Conservation (phyloP, 1,140 invertebrate genomes). For the Fopius arisanus region DNA sequence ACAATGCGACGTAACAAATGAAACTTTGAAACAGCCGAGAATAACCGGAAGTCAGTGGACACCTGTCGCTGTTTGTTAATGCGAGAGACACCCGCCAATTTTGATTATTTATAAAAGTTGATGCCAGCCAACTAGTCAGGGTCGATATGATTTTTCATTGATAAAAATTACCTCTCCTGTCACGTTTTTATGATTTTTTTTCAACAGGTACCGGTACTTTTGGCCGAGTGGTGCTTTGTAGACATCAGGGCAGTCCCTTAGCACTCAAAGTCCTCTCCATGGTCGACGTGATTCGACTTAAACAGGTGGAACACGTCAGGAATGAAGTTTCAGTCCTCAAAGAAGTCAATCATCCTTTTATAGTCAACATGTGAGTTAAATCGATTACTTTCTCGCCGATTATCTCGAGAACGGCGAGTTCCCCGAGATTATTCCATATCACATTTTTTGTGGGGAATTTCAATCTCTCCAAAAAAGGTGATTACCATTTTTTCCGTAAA, state of each 20-base stretch:
- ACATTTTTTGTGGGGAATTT: not conserved
- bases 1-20: slow-evolving; percentile 32
- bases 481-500: too few species aligned
- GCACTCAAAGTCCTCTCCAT: slow-evolving; percentile 94
- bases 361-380: slow-evolving; percentile 89
- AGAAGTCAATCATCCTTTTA: slow-evolving; percentile 91
- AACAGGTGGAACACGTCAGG: slow-evolving; percentile 94
- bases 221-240: slow-evolving; percentile 86
- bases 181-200: slow-evolving; percentile 4
- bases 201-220: slow-evolving; percentile 90
- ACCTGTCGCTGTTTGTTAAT: slow-evolving; percentile 16
- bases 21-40: slow-evolving; percentile 26
- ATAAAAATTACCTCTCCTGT: not conserved
- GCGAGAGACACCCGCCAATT: slow-evolving; percentile 3
- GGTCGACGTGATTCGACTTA: slow-evolving; percentile 89
- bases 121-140: not conserved
- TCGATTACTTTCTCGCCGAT: not conserved
- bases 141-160: not conserved
- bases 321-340: slow-evolving; percentile 92
- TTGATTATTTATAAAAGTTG: slow-evolving; percentile 14
- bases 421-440: too few species aligned
- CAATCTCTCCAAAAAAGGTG: not conserved
- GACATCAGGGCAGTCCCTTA: slow-evolving; percentile 72
- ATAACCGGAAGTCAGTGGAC: not conserved
- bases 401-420: too few species aligned